Evolutionary conservation across 2,888 invertebrate species (phyloP).

Genomic region (Pseudanteris insignis): DNA sequence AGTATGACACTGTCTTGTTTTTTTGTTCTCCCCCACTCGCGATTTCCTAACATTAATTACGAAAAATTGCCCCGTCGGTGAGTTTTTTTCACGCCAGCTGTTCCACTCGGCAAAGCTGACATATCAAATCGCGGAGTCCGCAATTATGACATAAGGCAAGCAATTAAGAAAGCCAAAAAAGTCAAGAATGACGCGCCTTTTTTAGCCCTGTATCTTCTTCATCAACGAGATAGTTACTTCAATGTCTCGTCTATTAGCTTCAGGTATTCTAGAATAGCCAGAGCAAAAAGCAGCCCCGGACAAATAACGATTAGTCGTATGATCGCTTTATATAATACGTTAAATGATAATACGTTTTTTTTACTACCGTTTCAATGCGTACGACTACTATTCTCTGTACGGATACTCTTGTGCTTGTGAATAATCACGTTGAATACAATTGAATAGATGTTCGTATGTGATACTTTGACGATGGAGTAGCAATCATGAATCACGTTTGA

Average conservation of each 20-base stretch:
- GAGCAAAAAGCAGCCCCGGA: conserved; percentile 7
- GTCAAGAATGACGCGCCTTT: conserved; percentile 19
- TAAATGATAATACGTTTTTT: too few species aligned
- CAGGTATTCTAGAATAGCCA: conserved; percentile 7
- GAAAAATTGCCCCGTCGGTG: conserved; percentile 1
- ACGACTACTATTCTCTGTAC: too few species aligned
- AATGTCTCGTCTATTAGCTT: conserved; percentile 17
- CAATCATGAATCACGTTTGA: too few species aligned
- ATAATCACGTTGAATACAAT: too few species aligned
- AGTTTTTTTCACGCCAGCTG: conserved; percentile 8
- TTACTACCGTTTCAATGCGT: too few species aligned
- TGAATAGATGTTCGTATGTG: too few species aligned
- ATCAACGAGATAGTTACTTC: conserved; percentile 14
- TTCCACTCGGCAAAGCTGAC: conserved; percentile 10
- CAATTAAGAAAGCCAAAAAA: conserved; percentile 22
- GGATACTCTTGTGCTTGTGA: too few species aligned
- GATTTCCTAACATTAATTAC: conserved; percentile 15
- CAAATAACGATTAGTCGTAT: conserved; percentile 17
- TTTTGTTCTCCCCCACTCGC: too few species aligned
- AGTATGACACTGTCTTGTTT: too few species aligned
- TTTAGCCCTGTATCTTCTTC: conserved; percentile 14
- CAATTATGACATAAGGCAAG: conserved; percentile 27
- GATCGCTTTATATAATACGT: neutral
- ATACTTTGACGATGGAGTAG: too few species aligned
- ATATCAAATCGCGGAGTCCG: conserved; percentile 13